Evolutionary conservation across 2,113 vertebrate species (phyloP).

Genomic region (Strigops habroptila): DNA sequence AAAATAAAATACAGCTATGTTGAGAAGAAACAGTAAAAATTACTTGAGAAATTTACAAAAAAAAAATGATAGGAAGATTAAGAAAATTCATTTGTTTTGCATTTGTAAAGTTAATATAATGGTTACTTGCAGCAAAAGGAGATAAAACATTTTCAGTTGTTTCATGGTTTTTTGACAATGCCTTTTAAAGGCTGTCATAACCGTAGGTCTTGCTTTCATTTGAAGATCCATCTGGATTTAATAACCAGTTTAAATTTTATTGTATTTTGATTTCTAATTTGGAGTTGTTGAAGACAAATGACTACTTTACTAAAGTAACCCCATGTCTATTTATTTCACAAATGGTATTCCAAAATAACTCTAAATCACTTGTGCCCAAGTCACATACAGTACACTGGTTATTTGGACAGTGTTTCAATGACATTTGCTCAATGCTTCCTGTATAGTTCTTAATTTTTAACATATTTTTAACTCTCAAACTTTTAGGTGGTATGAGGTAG

Average conservation of each 20-base stretch:
- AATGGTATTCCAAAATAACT: neutral
- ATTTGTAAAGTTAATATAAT: neutral
- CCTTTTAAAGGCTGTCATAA: neutral
- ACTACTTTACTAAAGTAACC: constrained; percentile 22
- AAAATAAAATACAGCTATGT: neutral
- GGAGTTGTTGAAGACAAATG: constrained; percentile 21
- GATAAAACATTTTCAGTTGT: neutral
- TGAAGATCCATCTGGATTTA: constrained; percentile 63
- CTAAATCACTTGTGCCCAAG: neutral
- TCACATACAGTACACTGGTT: neutral
- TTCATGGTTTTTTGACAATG: neutral
- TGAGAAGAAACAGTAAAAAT: neutral
- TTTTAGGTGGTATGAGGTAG: neutral
- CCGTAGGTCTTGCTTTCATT: constrained; percentile 15
- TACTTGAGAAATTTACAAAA: neutral
- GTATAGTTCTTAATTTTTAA: neutral
- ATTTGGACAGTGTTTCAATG: neutral
- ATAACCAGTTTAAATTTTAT: constrained; percentile 47
- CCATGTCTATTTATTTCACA: constrained; percentile 21
- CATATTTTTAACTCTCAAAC: neutral
- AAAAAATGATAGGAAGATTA: neutral
- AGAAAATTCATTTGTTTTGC: neutral
- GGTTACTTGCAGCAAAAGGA: neutral
- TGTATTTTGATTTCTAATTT: constrained; percentile 39
- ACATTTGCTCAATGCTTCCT: neutral